phyloP scores from a whole-genome alignment of 1,140 invertebrate genomes.

The Megathymus violae region DNA sequence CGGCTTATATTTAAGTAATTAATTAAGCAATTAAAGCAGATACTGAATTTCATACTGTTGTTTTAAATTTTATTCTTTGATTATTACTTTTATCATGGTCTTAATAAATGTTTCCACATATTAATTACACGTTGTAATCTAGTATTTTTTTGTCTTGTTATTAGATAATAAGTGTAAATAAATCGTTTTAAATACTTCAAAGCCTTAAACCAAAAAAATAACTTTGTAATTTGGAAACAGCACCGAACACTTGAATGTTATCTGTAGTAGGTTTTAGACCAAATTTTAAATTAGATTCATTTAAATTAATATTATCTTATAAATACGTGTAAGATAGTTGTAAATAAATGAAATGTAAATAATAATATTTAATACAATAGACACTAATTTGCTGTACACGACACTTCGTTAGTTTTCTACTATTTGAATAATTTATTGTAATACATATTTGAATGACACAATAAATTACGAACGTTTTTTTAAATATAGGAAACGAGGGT shows the following conservation, averaged over 20 bases:
- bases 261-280: slow-evolving; percentile 52
- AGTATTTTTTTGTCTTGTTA: no score
- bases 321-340: slow-evolving; percentile 40
- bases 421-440: slow-evolving; percentile 34
- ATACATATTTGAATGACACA: slow-evolving; percentile 40
- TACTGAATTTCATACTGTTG: no score
- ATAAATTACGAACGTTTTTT: slow-evolving; percentile 37
- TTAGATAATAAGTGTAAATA: slow-evolving; percentile 16
- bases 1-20: no score
- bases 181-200: slow-evolving; percentile 10
- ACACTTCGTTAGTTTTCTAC: slow-evolving; percentile 29
- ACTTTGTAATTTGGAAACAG: slow-evolving; percentile 40
- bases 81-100: no score
- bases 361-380: slow-evolving; percentile 28
- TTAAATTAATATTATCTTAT: slow-evolving; percentile 32
- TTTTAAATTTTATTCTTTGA: no score
- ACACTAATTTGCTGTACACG: slow-evolving; percentile 24
- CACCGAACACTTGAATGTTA: slow-evolving; percentile 41
- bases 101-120: no score
- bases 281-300: slow-evolving; percentile 43
- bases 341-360: slow-evolving; percentile 42
- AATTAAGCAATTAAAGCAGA: no score
- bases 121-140: no score
- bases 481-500: slow-evolving; percentile 39
- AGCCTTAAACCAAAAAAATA: slow-evolving; percentile 7